Evolutionary conservation across 2,113 vertebrate species (phyloP).

Genomic region (Cephalopholis sonnerati): DNA sequence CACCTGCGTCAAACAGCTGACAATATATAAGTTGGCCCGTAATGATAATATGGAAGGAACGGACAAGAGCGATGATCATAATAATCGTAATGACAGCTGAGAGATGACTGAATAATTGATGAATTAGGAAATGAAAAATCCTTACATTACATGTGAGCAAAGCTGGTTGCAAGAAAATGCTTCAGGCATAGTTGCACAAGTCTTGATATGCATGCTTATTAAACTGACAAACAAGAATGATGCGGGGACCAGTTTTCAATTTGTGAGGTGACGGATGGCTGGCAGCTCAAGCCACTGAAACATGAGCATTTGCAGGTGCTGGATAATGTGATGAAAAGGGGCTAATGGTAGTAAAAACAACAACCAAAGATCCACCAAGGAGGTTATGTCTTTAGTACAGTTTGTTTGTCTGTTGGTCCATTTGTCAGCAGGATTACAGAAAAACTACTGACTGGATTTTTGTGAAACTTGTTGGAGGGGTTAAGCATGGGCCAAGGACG

Average conservation of each 20-base stretch:
- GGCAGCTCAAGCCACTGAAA: constrained; percentile 15
- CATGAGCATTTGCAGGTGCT: background rate
- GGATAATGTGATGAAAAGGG: background rate
- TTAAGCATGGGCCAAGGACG: no score
- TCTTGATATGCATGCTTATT: constrained; percentile 60
- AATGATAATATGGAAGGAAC: background rate
- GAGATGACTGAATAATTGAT: constrained; percentile 72
- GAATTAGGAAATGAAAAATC: constrained; percentile 62
- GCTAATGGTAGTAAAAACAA: background rate
- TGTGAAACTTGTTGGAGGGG: no score
- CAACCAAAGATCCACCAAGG: no score
- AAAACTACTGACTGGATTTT: no score
- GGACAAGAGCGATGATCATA: constrained; percentile 43
- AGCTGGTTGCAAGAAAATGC: constrained; percentile 10
- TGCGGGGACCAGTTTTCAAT: constrained; percentile 28
- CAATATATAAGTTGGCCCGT: background rate
- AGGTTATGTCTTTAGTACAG: no score
- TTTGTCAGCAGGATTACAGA: no score
- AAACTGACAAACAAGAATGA: constrained; percentile 67
- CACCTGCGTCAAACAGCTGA: constrained; percentile 1
- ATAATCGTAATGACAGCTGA: constrained; percentile 57
- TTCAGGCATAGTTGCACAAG: background rate
- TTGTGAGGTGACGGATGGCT: constrained; percentile 21
- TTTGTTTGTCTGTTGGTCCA: no score
- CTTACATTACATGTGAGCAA: background rate